Conservation (phyloP, 30 jellyfish, hydroid and myxozoan species). For the Turritopsis rubra region DNA sequence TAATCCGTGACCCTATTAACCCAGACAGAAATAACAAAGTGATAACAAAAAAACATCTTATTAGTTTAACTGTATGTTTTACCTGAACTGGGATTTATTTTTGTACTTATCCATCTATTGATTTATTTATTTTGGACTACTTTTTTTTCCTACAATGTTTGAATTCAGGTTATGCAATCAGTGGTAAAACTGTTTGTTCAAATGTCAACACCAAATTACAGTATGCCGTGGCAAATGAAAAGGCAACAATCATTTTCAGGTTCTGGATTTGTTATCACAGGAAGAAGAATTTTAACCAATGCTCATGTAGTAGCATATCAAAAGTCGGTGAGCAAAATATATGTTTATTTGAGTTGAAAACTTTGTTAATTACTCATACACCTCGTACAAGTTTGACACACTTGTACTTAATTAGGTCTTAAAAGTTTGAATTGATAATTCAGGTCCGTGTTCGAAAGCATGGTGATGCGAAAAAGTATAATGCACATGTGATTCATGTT, state of each 20-base stretch:
- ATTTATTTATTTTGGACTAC: background rate
- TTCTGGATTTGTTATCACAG: constrained; percentile 64
- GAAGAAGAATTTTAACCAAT: constrained; percentile 54
- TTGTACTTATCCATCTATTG: no score
- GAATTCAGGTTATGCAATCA: constrained; percentile 48
- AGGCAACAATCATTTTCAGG: constrained; percentile 64
- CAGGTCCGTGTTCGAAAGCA: constrained; percentile 72
- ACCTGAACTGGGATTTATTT: no score
- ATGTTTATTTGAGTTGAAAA: background rate
- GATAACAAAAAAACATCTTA: no score
- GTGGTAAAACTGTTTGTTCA: constrained; percentile 74
- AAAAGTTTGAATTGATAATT: background rate
- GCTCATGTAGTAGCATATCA: constrained; percentile 79
- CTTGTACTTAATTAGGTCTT: background rate
- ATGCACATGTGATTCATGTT: constrained; percentile 55
- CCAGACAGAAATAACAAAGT: no score
- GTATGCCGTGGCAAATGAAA: constrained; percentile 89
- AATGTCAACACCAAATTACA: constrained; percentile 65
- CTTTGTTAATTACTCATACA: no score
- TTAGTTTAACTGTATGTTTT: no score
- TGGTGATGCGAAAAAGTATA: constrained; percentile 82
- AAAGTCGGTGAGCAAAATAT: constrained; percentile 43
- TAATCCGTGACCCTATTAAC: no score
- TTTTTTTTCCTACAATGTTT: background rate
- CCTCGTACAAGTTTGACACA: background rate